phyloP scores from a whole-genome alignment of 2,797 vertebrate species.

The Steatocranus sp. region DNA sequence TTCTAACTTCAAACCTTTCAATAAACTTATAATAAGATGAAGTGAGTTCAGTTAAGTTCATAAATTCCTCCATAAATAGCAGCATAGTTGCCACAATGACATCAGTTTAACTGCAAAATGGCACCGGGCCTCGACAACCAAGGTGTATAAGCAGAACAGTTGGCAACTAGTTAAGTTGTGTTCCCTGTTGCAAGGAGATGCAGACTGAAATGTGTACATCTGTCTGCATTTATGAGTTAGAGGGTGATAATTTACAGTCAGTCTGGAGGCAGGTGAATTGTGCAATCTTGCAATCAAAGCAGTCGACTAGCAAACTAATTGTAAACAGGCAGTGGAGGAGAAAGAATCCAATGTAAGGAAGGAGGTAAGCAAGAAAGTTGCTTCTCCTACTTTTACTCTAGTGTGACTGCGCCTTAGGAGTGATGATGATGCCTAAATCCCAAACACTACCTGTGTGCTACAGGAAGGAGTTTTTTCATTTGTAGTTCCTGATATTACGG shows the following conservation, averaged over 20 bases:
- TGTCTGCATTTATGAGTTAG: neutral
- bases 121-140: accelerated
- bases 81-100: neutral
- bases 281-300: neutral
- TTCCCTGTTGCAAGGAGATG: neutral
- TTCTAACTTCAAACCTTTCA: neutral
- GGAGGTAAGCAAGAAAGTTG: neutral
- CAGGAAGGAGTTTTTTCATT: neutral
- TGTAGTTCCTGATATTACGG: too few species aligned
- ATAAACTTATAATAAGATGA: neutral
- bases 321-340: neutral
- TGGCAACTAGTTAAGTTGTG: neutral
- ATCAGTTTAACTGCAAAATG: neutral
- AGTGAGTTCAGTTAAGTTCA: neutral
- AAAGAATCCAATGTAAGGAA: neutral
- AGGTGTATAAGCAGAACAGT: neutral
- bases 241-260: neutral
- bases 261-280: neutral
- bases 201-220: neutral
- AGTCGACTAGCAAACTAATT: neutral
- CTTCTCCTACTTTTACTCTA: neutral
- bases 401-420: neutral
- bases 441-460: accelerated
- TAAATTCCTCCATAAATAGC: neutral
- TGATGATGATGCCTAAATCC: neutral